phyloP scores from a whole-genome alignment of 2,888 invertebrate species.

The Hyposoter didymator region DNA sequence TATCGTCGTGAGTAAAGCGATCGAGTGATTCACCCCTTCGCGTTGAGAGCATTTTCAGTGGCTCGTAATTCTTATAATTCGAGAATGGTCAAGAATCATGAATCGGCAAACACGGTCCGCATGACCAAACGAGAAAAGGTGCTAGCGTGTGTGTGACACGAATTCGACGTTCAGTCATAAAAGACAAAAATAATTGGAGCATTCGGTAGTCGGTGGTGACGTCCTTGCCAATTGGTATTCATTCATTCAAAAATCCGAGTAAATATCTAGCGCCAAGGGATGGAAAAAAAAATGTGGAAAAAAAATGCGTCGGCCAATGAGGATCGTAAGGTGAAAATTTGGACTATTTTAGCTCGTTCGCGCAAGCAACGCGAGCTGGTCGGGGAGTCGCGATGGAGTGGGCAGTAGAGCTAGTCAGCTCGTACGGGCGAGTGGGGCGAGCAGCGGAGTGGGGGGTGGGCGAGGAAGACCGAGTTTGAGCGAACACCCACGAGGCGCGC shows the following conservation, averaged over 20 bases:
- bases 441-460: conserved; percentile 5
- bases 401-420: conserved; percentile 15
- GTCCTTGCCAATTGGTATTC: neutral
- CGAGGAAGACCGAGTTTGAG: conserved; percentile 62
- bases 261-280: neutral
- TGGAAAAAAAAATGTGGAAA: neutral
- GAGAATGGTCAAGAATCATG: conserved; percentile 43
- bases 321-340: neutral
- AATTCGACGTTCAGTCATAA: too few species aligned
- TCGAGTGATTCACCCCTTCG: conserved; percentile 14
- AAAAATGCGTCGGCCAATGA: neutral
- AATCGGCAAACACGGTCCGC: neutral
- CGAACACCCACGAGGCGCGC: conserved; percentile 74
- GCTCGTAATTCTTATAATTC: conserved; percentile 12
- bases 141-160: neutral
- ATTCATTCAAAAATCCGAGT: neutral
- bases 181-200: too few species aligned
- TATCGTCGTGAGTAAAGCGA: neutral
- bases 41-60: neutral
- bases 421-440: neutral
- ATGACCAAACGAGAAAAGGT: conserved; percentile 1
- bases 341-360: neutral
- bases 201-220: neutral
- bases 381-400: neutral
- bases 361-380: neutral